Percentiles rank a stretch among this genome's conserved stretches.
Evolutionary conservation across 1,140 invertebrate species (phyloP).

Genomic region (Cheumatopsyche charites): DNA sequence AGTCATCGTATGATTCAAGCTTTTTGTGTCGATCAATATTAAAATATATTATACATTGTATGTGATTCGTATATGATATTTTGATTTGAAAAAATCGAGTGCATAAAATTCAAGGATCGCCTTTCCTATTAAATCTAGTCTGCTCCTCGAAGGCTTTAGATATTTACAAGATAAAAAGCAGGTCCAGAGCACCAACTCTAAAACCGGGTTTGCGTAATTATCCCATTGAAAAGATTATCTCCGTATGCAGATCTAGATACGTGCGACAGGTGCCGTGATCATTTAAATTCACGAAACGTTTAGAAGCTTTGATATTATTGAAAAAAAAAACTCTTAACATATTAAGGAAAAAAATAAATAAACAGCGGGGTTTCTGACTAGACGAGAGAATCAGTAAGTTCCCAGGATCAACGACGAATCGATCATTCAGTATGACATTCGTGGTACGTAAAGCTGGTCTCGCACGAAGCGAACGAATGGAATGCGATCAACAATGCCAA

Average conservation of each 20-base stretch:
- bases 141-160: constrained; percentile 28
- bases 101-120: neutral
- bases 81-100: too few species aligned
- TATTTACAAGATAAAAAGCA: constrained; percentile 28
- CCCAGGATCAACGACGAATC: constrained; percentile 7
- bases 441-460: neutral
- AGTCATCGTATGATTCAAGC: too few species aligned
- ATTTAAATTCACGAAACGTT: neutral
- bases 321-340: neutral
- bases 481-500: constrained; percentile 9
- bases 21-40: too few species aligned
- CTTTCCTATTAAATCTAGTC: constrained; percentile 39
- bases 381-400: neutral
- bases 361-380: neutral
- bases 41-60: too few species aligned
- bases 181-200: constrained; percentile 23
- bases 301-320: neutral
- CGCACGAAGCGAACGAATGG: neutral
- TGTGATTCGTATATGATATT: too few species aligned
- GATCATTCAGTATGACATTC: constrained; percentile 17
- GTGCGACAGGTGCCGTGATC: constrained; percentile 18
- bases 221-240: constrained; percentile 49
- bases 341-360: neutral
- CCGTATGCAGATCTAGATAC: constrained; percentile 43
- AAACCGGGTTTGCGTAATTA: constrained; percentile 40